A percentile compares a stretch with the other conserved stretches of the same genome.
These are phyloP conservation scores for Paratrypauchen microcephalus DNA, from an alignment of 2,797 vertebrate genomes.

Conservation along the genomic window DNA sequence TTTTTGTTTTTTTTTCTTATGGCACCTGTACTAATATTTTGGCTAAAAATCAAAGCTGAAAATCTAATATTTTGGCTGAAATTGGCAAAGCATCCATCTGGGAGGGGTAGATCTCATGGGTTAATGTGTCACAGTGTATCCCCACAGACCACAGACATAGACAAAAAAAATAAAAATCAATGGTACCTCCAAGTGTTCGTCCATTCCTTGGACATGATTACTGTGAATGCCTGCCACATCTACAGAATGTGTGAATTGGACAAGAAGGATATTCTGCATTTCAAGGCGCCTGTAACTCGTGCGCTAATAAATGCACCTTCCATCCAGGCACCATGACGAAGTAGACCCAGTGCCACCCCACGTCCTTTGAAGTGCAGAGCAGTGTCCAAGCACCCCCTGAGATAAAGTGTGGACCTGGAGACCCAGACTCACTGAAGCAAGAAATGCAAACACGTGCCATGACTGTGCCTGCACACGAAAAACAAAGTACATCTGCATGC, in stretches of 20 bases:
- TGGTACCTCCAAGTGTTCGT: conserved; percentile 18
- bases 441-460: no score
- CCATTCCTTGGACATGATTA: conserved; percentile 14
- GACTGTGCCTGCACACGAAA: no score
- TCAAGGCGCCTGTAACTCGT: conserved; percentile 26
- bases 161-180: no score
- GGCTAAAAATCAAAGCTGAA: no score
- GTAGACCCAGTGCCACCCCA: conserved; percentile 30
- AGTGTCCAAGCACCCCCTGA: conserved; percentile 27
- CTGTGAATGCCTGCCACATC: conserved; percentile 30
- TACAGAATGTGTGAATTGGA: conserved; percentile 29
- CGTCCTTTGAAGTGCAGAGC: conserved; percentile 25
- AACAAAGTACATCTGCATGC: no score
- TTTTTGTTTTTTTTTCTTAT: no score
- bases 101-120: no score
- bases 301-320: conserved; percentile 33
- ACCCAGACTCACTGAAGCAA: not conserved
- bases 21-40: no score
- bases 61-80: no score
- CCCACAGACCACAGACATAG: no score
- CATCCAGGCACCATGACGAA: conserved; percentile 23
- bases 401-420: conserved; percentile 31
- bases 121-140: no score
- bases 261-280: conserved; percentile 18
- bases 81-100: no score